Evolutionary conservation across 2,113 vertebrate species (phyloP), one percentile per base, ranked within the genome.

Genomic region (Nanorana parkeri): DNA sequence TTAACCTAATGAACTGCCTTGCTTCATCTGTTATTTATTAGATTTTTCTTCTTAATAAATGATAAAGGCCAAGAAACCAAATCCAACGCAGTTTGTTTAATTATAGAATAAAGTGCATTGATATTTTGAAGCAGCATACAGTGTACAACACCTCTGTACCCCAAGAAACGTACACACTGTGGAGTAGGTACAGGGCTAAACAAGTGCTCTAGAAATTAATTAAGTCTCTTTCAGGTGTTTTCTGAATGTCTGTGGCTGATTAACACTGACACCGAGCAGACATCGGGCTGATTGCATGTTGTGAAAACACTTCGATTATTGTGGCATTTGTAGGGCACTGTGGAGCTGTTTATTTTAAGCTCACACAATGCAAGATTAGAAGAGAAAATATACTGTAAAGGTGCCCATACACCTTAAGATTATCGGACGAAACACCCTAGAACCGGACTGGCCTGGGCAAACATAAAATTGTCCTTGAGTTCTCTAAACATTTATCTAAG

Each of bases 181-280:
- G 71, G 21, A 21, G 32, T 36, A 74, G 56, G 54, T 23, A 13
- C 15, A 10, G 68, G 24, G 24, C 26, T 72, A 17, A 54, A 55
- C 23, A 72, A 55, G 54, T 20, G 51, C 41, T 72, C 68, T 17
- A 55, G 41, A 58, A 36, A 60, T 73, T 73, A 73, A 74, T 74
- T 56, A 32, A 74, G 8, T 58, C 54, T 58, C 54, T 60, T 36
- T 56, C 20, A 29, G n/a, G 21, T 60, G 71, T 74, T 74, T 74
- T 32, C 13, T 6, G 32, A 0, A 21, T 74, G 5, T 21, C 47
- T 58, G 54, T 29, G 54, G 54, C 71, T 36, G 26, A 74, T 60
- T 74, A 32, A 29, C 54, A 60, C 54, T 74, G 71, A 74, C 71
- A 58, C 54, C 71, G 21, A 58, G 54, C 71, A 74, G 71, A 60